Percentiles rank a stretch among this genome's conserved stretches.
phyloP scores from a whole-genome alignment of 1,140 invertebrate genomes.

The Musca domestica region DNA sequence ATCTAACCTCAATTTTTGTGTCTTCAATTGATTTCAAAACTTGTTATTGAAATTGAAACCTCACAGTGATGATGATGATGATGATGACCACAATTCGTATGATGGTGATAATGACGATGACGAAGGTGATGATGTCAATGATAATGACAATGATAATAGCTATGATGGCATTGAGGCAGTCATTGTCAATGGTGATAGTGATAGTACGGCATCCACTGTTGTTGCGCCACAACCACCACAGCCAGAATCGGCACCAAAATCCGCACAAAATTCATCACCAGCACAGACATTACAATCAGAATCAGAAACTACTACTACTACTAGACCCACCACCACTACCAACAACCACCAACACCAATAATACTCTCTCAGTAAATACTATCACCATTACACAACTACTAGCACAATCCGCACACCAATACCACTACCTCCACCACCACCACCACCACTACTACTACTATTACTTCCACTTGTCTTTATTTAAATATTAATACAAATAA shows the following conservation, averaged over 20 bases:
- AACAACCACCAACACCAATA: not conserved
- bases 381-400: not conserved
- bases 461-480: slow-evolving; percentile 2
- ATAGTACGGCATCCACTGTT: not conserved
- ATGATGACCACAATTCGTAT: too few species aligned
- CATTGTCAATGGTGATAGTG: not conserved
- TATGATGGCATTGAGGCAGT: not conserved
- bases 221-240: not conserved
- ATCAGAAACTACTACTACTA: too few species aligned
- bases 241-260: not conserved
- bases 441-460: slow-evolving; percentile 6
- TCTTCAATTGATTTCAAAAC: too few species aligned
- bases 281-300: too few species aligned
- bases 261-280: not conserved
- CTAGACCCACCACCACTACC: not conserved
- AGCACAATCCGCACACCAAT: not conserved
- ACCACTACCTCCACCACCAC: slow-evolving; percentile 1
- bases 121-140: not conserved
- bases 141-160: not conserved
- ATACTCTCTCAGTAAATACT: too few species aligned
- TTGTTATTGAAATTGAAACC: not conserved
- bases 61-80: slow-evolving; percentile 9
- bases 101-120: not conserved
- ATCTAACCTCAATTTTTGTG: not conserved
- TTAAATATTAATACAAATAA: slow-evolving; percentile 5